Evolutionary conservation across 2,113 vertebrate species (phyloP).

Genomic region (Synchiropus splendidus): DNA sequence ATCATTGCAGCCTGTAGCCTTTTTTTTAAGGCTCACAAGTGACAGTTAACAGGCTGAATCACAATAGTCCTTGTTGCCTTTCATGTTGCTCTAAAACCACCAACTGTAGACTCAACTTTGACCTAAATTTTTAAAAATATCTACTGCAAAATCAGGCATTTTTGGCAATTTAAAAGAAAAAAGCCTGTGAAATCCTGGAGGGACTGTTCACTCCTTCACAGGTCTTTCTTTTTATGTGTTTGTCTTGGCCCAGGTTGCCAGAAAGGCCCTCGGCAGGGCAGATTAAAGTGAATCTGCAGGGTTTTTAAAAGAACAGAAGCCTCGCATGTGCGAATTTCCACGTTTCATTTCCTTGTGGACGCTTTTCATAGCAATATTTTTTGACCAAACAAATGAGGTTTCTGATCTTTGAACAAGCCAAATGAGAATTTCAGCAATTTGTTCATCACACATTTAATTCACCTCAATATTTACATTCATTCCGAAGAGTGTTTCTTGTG

Average conservation of each 20-base stretch:
- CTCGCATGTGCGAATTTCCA: slow-evolving; percentile 42
- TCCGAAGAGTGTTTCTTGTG: too few relatives aligned
- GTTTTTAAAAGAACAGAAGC: slow-evolving; percentile 12
- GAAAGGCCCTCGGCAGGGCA: slow-evolving; percentile 39
- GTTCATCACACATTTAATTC: not conserved
- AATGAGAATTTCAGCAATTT: not conserved
- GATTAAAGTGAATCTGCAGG: slow-evolving; percentile 23
- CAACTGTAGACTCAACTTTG: too few relatives aligned
- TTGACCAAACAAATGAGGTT: slow-evolving; percentile 32
- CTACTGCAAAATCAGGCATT: too few relatives aligned
- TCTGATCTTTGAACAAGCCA: slow-evolving; percentile 24
- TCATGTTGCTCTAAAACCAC: too few relatives aligned
- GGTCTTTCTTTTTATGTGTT: slow-evolving; percentile 60
- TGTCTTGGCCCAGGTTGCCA: slow-evolving; percentile 55
- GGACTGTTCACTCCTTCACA: slow-evolving; percentile 40
- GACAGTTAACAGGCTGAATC: too few relatives aligned
- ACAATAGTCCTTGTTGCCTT: too few relatives aligned
- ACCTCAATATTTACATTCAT: not conserved
- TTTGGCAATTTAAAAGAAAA: too few relatives aligned
- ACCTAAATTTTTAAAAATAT: too few relatives aligned
- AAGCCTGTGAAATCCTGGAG: too few relatives aligned
- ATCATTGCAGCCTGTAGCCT: too few relatives aligned
- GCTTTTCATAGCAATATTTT: slow-evolving; percentile 31
- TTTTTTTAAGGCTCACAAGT: too few relatives aligned
- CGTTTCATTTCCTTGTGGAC: slow-evolving; percentile 40